Evolutionary conservation across 2,888 invertebrate species (phyloP).

Genomic region (Oxytorus armatus): DNA sequence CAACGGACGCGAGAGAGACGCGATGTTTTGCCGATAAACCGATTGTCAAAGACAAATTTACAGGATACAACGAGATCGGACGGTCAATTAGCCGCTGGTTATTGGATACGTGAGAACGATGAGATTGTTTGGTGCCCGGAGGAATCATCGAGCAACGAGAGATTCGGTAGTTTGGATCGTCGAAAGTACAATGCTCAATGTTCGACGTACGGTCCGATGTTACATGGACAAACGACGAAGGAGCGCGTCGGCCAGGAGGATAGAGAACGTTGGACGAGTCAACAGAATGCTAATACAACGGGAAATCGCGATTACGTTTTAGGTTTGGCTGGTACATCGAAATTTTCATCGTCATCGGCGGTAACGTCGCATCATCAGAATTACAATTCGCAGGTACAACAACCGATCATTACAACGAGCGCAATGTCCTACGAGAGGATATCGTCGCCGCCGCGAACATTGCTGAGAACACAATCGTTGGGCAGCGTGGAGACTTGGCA

Average conservation of each 20-base stretch:
- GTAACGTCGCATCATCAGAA: conserved; percentile 63
- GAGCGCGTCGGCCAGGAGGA: conserved; percentile 57
- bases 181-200: conserved; percentile 84
- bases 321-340: conserved; percentile 65
- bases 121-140: conserved; percentile 81
- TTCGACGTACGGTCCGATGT: conserved; percentile 66
- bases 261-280: conserved; percentile 39
- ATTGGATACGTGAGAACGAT: conserved; percentile 80
- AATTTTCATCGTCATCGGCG: conserved; percentile 56
- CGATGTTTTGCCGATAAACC: conserved; percentile 11
- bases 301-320: conserved; percentile 65
- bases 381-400: conserved; percentile 67
- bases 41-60: conserved; percentile 53
- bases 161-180: conserved; percentile 88
- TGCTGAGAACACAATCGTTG: conserved; percentile 87
- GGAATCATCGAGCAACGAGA: conserved; percentile 77
- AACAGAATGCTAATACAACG: conserved; percentile 51
- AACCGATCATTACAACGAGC: conserved; percentile 7
- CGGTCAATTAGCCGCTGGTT: conserved; percentile 74
- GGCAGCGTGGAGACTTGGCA: conserved; percentile 86
- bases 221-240: conserved; percentile 13
- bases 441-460: conserved; percentile 76
- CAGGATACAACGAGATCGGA: conserved; percentile 49
- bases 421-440: conserved; percentile 58
- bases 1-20: conserved; percentile 38